Evolutionary conservation across 2,797 vertebrate species (phyloP), one percentile per base, ranked within the genome.

Genomic region (Xerus rutilus): DNA sequence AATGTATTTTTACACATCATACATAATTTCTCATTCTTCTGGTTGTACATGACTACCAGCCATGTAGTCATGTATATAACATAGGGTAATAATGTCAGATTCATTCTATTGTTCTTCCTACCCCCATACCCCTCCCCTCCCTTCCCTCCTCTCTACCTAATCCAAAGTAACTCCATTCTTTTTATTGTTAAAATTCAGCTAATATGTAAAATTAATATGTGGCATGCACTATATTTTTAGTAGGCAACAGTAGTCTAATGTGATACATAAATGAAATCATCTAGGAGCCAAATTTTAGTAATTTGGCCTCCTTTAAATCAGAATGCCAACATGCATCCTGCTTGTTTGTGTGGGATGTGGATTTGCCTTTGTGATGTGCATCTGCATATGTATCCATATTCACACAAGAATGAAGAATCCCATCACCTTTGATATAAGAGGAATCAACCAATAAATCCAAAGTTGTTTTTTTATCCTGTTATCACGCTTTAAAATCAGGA

Each of bases 371-470:
- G 23, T n/a, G 6, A 82, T 70, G 45, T 84, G 49, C 47, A 13
- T 28, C 76, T 92, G 70, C n/a, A 76, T 13, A 45, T 69, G 81
- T 54, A 88, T 65, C 82, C 57, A 62, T 89, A 70, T 88, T 85
- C 59, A 76, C 30, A 69, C 49, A 4, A 20, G 7, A 76, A 30
- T 69, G 59, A 89, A 77, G 77, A 92, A 94, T 86, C 67, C 11
- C 35, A 47, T 86, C 91, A 92, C 70, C 86, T 96, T n/a, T 83
- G 30, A 28, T 87, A 95, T 45, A 32, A 88, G n/a, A 86, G 70
- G 64, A 91, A 76, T 90, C 21, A 45, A 94, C 54, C 85, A 90
- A 88, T 92, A 94, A 93, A 88, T 86, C 62, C 82, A 69, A 87
- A 95, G 30, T 76, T 95, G 39, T 88, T n/a, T 69, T 96, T 93